Conservation (phyloP, 2,888 invertebrate species). For the Trissoscelio sp. region DNA sequence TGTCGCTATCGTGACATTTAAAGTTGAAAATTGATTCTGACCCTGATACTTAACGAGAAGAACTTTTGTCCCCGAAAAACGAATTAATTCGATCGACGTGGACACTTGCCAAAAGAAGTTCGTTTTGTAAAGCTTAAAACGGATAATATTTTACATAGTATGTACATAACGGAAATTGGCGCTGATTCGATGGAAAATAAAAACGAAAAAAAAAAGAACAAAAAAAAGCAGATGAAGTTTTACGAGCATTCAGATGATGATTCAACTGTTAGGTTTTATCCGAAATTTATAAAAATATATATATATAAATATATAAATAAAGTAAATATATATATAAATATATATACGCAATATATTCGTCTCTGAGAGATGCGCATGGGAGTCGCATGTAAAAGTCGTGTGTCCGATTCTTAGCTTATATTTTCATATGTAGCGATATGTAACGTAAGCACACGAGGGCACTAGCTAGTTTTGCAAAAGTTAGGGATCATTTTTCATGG, state of each 20-base stretch:
- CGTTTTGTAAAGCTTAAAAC: slow-evolving; percentile 45
- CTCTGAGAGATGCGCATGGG: slow-evolving; percentile 58
- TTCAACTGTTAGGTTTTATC: slow-evolving; percentile 55
- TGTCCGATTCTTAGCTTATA: slow-evolving; percentile 56
- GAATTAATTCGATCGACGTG: slow-evolving; percentile 41
- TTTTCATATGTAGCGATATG: slow-evolving; percentile 56
- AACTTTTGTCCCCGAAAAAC: slow-evolving; percentile 37
- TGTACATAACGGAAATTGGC: slow-evolving; percentile 59
- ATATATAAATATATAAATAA: slow-evolving; percentile 58
- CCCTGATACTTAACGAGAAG: not conserved
- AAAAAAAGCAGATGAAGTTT: slow-evolving; percentile 24
- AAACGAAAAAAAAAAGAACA: slow-evolving; percentile 20
- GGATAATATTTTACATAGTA: slow-evolving; percentile 43
- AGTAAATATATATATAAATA: slow-evolving; percentile 57
- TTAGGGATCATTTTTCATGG: slow-evolving; percentile 43
- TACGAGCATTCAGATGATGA: slow-evolving; percentile 35
- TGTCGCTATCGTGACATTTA: not conserved
- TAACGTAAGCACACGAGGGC: slow-evolving; percentile 45
- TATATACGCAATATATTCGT: slow-evolving; percentile 59
- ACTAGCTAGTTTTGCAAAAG: slow-evolving; percentile 54
- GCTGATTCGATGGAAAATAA: slow-evolving; percentile 37
- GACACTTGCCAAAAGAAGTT: slow-evolving; percentile 55
- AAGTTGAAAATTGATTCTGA: not conserved
- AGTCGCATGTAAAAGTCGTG: slow-evolving; percentile 52
- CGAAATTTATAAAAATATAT: slow-evolving; percentile 55